Base-by-base conservation (phyloP, 2,113 vertebrate genomes). In the Gorilla gorilla region DNA sequence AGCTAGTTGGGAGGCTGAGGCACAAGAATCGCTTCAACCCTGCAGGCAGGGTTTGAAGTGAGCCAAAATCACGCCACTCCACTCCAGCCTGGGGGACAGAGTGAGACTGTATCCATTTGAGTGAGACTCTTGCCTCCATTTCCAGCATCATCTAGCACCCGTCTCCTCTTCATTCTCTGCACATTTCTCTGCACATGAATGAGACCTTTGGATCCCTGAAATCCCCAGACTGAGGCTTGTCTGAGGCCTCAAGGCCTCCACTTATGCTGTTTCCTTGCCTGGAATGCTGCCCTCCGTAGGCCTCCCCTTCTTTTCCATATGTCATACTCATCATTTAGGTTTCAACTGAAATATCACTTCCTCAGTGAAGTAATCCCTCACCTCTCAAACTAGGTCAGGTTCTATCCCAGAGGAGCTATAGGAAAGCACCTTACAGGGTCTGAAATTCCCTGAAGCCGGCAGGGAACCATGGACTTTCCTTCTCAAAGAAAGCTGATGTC, bases 351-450 rank as follows among this genome's bases (percentile, higher is more conserved):
- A 73, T 43, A 72, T 76, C 14, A 83, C 61, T 93, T 96, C 82
- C 55, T 81, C 35, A 38, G 20, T 20, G 30, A 84, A 85, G 45
- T 18, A 94, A 48, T 90, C 50, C 72, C 57, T 94, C 3, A 18
- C 70, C 52, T 92, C 45, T 73, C 79, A 90, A 78, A 96, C 73
- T 89, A 86, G 92, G 81, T 94, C 85, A 83, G 59, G 50, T 75
- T 94, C 59, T 68, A 11, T 76, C 45, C 52, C 55, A 61, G 59
- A 61, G 13, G 45, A 97, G 50, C 52, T 57, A 10, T 20, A 43
- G 68, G 85, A 91, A 96, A 94, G 25, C 86, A 86, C 82, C 73
- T 81, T 81, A 18, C 43, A 66, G 59, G 55, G 8, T 27, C 35
- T 76, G 55, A 91, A 40, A 55, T 55, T 4, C 68, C 90, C 72